These are phyloP conservation scores for Zaprionus ghesquierei DNA, from an alignment of 1,140 invertebrate genomes.

Conservation along the genomic window DNA sequence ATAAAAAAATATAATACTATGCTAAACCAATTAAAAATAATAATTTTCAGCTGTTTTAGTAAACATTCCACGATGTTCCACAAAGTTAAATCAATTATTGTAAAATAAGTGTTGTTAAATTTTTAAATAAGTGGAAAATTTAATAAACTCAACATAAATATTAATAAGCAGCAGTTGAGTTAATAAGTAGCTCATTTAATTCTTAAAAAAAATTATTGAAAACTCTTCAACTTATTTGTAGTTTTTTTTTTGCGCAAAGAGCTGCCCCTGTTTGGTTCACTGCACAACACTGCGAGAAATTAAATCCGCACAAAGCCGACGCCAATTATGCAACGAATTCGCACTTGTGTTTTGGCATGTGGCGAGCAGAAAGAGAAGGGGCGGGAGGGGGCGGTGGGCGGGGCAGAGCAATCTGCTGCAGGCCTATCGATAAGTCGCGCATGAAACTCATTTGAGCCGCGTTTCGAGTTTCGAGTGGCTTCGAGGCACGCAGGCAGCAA, in stretches of 20 bases:
- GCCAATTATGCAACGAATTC: background rate
- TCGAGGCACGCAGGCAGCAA: background rate
- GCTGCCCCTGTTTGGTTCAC: background rate
- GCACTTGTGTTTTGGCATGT: background rate
- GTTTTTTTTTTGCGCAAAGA: background rate
- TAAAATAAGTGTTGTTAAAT: too few species aligned
- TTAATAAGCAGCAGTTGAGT: too few species aligned
- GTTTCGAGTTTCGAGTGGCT: constrained; percentile 58
- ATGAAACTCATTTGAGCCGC: constrained; percentile 57
- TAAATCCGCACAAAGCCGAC: background rate
- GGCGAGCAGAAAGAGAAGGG: too few species aligned
- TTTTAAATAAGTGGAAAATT: too few species aligned
- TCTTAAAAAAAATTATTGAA: background rate
- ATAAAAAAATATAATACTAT: too few species aligned
- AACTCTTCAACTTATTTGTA: background rate
- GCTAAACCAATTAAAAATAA: too few species aligned
- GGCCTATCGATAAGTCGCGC: constrained; percentile 41
- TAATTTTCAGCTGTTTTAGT: too few species aligned
- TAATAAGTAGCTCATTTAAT: background rate
- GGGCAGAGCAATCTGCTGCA: background rate
- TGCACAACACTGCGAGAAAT: background rate
- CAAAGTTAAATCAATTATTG: too few species aligned
- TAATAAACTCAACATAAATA: too few species aligned
- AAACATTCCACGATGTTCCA: too few species aligned
- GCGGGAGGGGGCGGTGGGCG: too few species aligned